Conservation (phyloP, 2,888 invertebrate species). For the Drosophila villosipedis region DNA sequence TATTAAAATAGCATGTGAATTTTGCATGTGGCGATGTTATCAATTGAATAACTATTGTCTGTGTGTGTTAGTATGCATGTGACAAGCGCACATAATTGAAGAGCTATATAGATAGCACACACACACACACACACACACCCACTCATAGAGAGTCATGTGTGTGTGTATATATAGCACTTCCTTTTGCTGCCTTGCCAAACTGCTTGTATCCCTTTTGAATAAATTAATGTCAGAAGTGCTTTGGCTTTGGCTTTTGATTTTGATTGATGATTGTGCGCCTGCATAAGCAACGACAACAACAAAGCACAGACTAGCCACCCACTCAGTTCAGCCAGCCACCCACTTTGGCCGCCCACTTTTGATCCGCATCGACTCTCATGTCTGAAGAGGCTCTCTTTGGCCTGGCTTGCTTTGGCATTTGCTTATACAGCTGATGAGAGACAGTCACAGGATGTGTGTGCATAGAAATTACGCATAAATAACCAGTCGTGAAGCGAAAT, state of each 20-base stretch:
- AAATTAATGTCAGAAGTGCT: slow-evolving; percentile 85
- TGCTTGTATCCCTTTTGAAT: slow-evolving; percentile 83
- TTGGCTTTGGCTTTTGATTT: slow-evolving; percentile 84
- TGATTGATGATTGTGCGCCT: slow-evolving; percentile 83
- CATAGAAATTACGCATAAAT: slow-evolving; percentile 76
- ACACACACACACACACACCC: slow-evolving; percentile 2
- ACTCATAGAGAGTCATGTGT: background rate
- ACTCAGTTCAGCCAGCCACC: slow-evolving; percentile 8
- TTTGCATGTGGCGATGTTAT: slow-evolving; percentile 31
- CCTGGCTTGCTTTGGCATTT: slow-evolving; percentile 49
- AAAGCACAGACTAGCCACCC: slow-evolving; percentile 17
- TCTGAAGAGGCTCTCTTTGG: slow-evolving; percentile 44
- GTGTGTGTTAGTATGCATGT: slow-evolving; percentile 6
- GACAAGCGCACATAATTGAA: slow-evolving; percentile 54
- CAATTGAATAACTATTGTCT: slow-evolving; percentile 58
- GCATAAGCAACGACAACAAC: slow-evolving; percentile 57
- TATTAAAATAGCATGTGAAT: slow-evolving; percentile 36
- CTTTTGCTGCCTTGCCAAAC: slow-evolving; percentile 57
- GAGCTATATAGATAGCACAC: slow-evolving; percentile 20
- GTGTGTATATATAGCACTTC: slow-evolving; percentile 20
- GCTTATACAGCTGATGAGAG: slow-evolving; percentile 47
- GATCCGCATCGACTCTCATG: slow-evolving; percentile 34
- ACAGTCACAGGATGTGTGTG: slow-evolving; percentile 41
- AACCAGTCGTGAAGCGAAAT: slow-evolving; percentile 38
- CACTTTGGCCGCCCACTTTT: slow-evolving; percentile 9